These are phyloP conservation scores for Neomorphus geoffroyi DNA, from an alignment of 2,797 vertebrate genomes.

Conservation along the genomic window DNA sequence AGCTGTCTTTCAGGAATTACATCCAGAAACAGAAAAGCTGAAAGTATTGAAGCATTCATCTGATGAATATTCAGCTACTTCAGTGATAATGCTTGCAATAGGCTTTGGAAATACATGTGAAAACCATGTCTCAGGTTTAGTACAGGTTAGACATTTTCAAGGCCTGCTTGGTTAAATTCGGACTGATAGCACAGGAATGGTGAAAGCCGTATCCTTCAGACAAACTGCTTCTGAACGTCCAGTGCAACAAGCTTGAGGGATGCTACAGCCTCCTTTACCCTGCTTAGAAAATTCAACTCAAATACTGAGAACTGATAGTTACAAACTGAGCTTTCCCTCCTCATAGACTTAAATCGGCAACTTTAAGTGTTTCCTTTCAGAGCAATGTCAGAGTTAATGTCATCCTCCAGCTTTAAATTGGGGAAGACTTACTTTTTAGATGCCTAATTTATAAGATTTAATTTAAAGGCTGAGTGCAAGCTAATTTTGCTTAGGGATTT, in stretches of 20 bases:
- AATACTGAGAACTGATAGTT: neutral
- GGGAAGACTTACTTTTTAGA: neutral
- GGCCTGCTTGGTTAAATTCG: neutral
- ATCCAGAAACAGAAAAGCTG: slow-evolving; percentile 21
- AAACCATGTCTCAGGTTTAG: rapidly evolving
- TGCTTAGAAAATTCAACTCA: neutral
- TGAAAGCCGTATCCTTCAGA: neutral
- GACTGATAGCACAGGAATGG: neutral
- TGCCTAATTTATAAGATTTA: neutral
- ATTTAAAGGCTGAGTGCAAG: neutral
- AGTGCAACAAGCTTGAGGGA: neutral
- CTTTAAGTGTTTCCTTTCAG: neutral
- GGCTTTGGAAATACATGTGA: neutral
- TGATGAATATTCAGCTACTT: neutral
- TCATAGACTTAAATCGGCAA: neutral
- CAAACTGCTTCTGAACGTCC: neutral
- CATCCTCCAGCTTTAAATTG: neutral
- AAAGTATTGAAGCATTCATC: neutral
- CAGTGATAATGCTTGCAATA: neutral
- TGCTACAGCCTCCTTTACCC: neutral
- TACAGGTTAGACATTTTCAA: neutral
- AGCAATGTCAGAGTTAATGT: neutral
- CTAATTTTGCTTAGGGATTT: neutral
- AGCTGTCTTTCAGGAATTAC: slow-evolving; percentile 42
- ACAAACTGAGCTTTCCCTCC: neutral